These are phyloP conservation scores for Aplysina aerophoba DNA, from an alignment of 37 sponge, comb jelly and placozoan genomes.

Conservation along the genomic window DNA sequence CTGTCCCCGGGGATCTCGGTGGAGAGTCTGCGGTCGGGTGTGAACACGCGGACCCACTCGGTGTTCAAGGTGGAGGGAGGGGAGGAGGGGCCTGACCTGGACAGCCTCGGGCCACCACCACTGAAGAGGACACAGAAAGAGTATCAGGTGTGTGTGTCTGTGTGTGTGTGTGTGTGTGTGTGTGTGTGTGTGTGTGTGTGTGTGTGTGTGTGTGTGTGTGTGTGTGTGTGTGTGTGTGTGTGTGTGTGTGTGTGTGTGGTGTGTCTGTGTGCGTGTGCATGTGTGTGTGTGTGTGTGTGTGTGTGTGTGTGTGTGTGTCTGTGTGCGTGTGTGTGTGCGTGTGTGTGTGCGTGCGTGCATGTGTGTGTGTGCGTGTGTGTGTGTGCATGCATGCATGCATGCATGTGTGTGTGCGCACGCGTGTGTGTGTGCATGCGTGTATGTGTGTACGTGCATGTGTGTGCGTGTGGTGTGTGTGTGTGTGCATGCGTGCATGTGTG, in stretches of 20 bases:
- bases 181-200: slow-evolving; percentile 43
- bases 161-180: slow-evolving; percentile 47
- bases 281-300: no score
- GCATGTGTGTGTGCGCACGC: not conserved
- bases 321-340: no score
- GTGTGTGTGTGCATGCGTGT: slow-evolving; percentile 16
- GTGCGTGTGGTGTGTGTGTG: no score
- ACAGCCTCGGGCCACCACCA: slow-evolving; percentile 10
- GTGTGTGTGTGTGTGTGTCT: no score
- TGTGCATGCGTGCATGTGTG: no score
- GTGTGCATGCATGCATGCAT: not conserved
- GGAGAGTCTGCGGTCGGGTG: not conserved
- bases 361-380: no score
- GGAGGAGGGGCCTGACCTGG: slow-evolving; percentile 14
- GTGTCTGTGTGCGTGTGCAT: no score
- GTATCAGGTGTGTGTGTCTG: slow-evolving; percentile 31
- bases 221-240: slow-evolving; percentile 17
- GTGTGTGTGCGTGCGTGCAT: no score
- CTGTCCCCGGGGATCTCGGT: not conserved
- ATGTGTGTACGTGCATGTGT: no score
- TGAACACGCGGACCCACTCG: slow-evolving; percentile 3
- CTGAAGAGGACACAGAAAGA: slow-evolving; percentile 7
- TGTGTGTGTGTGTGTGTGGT: slow-evolving; percentile 1
- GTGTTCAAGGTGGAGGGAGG: not conserved
- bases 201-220: slow-evolving; percentile 6